Evolutionary conservation across 2,797 vertebrate genomes (phyloP).

Genomic region (Microctenopoma lineatum): DNA sequence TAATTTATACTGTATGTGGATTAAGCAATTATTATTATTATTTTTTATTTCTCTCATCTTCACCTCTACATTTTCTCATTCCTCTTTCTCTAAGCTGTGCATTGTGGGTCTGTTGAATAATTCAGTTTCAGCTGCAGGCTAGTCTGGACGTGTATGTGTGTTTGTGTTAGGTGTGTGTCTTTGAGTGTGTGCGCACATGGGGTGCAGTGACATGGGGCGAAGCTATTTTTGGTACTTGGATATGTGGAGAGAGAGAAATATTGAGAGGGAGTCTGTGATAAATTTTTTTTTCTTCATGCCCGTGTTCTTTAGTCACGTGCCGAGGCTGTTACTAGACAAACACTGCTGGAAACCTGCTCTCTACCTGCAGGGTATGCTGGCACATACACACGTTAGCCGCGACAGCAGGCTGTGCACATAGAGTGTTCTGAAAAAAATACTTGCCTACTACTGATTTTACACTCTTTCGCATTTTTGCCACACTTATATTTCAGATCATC

Average conservation of each 20-base stretch:
- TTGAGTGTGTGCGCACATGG: slow-evolving; percentile 3
- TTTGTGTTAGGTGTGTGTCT: slow-evolving; percentile 29
- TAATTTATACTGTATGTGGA: background rate
- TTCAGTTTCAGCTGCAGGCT: slow-evolving; percentile 65
- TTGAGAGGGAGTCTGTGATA: slow-evolving; percentile 58
- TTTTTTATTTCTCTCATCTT: slow-evolving; percentile 9
- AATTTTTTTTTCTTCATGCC: slow-evolving; percentile 37
- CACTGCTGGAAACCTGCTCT: slow-evolving; percentile 51
- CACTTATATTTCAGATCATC: too few relatives aligned
- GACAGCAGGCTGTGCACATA: slow-evolving; percentile 27
- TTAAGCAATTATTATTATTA: background rate
- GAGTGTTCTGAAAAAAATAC: too few relatives aligned
- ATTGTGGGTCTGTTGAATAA: slow-evolving; percentile 70
- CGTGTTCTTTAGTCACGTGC: slow-evolving; percentile 66
- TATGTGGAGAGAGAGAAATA: slow-evolving; percentile 63
- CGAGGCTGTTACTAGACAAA: slow-evolving; percentile 66
- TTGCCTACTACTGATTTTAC: too few relatives aligned
- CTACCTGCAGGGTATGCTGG: slow-evolving; percentile 55
- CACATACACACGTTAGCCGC: slow-evolving; percentile 21
- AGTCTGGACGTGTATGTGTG: slow-evolving; percentile 42
- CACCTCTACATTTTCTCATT: slow-evolving; percentile 42
- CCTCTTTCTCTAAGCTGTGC: slow-evolving; percentile 56
- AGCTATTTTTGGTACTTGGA: slow-evolving; percentile 70
- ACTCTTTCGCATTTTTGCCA: too few relatives aligned
- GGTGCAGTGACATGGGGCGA: slow-evolving; percentile 57